Conservation (phyloP, 2,113 vertebrate genomes). For the Zeus faber region DNA sequence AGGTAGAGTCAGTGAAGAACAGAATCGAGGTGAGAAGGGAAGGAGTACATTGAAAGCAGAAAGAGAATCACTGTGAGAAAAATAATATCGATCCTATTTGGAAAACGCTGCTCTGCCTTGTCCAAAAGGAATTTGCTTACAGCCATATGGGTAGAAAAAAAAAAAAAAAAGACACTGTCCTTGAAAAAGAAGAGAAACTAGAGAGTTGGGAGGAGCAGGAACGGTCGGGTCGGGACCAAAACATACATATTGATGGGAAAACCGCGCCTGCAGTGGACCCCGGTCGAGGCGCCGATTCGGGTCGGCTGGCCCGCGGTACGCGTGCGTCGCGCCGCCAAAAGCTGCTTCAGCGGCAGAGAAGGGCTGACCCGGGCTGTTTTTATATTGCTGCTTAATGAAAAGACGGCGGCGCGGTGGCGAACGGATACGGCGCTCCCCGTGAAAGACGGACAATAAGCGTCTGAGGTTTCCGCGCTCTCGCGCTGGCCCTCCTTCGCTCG, state of each 20-base stretch:
- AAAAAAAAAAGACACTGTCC: no score
- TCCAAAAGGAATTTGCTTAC: no score
- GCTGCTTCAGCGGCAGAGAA: conserved; percentile 55
- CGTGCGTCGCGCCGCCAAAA: conserved; percentile 41
- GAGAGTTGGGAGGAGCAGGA: conserved; percentile 16
- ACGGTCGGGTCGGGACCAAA: conserved; percentile 53
- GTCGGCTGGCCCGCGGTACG: conserved; percentile 38
- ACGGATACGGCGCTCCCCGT: conserved; percentile 42
- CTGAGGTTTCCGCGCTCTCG: no score
- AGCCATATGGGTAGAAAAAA: no score
- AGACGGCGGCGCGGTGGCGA: conserved; percentile 24
- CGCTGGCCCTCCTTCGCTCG: no score
- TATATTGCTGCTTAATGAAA: conserved; percentile 77
- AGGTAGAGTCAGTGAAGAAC: no score
- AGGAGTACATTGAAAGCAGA: no score
- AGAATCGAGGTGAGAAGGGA: no score
- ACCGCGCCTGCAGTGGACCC: conserved; percentile 31
- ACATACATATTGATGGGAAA: conserved; percentile 69
- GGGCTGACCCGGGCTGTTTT: conserved; percentile 74
- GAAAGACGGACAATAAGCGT: no score
- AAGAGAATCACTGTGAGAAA: no score
- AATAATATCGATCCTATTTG: no score
- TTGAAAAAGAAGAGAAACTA: neutral
- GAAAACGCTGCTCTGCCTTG: no score
- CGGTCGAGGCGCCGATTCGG: conserved; percentile 46